Conservation (phyloP, 2,797 vertebrate species). For the Otus scops region DNA sequence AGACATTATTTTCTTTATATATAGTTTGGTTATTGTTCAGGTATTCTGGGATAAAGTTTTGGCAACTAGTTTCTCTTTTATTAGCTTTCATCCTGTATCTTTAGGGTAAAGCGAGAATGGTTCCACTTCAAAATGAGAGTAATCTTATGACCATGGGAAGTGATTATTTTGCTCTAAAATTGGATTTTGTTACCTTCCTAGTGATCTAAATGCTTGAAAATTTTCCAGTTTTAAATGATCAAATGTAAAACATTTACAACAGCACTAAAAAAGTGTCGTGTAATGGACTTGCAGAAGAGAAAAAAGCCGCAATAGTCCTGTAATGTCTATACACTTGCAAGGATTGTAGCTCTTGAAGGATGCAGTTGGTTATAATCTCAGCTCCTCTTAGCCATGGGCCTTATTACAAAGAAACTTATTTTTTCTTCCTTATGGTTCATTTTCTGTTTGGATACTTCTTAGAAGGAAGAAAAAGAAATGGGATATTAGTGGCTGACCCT, state of each 20-base stretch:
- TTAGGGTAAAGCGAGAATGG: background rate
- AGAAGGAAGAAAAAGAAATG: background rate
- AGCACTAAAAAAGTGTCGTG: background rate
- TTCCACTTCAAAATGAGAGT: background rate
- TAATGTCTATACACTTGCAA: background rate
- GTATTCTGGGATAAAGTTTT: background rate
- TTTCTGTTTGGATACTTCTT: slow-evolving; percentile 6
- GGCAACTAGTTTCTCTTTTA: background rate
- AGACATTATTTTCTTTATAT: background rate
- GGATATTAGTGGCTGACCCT: background rate
- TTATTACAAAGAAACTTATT: background rate
- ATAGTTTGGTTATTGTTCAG: background rate
- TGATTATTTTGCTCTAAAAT: background rate
- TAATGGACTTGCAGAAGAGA: background rate
- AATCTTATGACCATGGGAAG: background rate
- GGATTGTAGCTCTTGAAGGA: background rate
- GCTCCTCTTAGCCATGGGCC: background rate
- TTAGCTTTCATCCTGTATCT: background rate
- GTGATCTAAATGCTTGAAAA: background rate
- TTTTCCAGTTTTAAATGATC: background rate
- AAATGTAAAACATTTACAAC: background rate
- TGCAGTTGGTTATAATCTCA: background rate
- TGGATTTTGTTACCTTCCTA: background rate
- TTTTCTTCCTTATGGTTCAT: background rate
- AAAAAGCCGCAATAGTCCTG: background rate